phyloP scores from a whole-genome alignment of 2,797 vertebrate genomes.

The Malurus leucopterus region DNA sequence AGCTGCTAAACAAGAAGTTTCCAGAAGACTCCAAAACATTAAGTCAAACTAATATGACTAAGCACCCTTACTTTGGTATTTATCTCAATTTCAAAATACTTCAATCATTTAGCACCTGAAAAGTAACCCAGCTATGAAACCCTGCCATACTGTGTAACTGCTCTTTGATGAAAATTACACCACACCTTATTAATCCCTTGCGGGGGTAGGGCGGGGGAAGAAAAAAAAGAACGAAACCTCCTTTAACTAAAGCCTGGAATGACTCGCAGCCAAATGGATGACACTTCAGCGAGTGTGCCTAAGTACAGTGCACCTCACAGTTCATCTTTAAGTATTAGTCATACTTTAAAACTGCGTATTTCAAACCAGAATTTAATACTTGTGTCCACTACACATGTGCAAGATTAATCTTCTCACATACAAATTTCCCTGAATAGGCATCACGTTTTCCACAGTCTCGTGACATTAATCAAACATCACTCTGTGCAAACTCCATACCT shows the following conservation, averaged over 20 bases:
- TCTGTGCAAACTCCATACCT: background rate
- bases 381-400: background rate
- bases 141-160: background rate
- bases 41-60: slow-evolving; percentile 17
- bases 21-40: slow-evolving; percentile 9
- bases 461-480: background rate
- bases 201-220: background rate
- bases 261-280: slow-evolving; percentile 23
- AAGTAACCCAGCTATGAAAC: slow-evolving; percentile 4
- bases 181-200: slow-evolving; percentile 13
- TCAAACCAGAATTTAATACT: background rate
- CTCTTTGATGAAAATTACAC: slow-evolving; percentile 33
- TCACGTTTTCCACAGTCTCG: background rate
- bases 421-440: background rate
- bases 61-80: slow-evolving; percentile 20
- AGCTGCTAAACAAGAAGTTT: slow-evolving; percentile 9
- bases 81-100: slow-evolving; percentile 32
- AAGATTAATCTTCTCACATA: background rate
- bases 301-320: slow-evolving; percentile 24
- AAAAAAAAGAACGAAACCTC: slow-evolving; percentile 20
- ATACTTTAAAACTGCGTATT: background rate
- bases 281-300: slow-evolving; percentile 1
- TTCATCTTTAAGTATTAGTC: slow-evolving; percentile 36
- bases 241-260: slow-evolving; percentile 25
- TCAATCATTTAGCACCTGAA: slow-evolving; percentile 29